Evolutionary conservation across 2,888 invertebrate species (phyloP).

Genomic region (Rotaria macrura): DNA sequence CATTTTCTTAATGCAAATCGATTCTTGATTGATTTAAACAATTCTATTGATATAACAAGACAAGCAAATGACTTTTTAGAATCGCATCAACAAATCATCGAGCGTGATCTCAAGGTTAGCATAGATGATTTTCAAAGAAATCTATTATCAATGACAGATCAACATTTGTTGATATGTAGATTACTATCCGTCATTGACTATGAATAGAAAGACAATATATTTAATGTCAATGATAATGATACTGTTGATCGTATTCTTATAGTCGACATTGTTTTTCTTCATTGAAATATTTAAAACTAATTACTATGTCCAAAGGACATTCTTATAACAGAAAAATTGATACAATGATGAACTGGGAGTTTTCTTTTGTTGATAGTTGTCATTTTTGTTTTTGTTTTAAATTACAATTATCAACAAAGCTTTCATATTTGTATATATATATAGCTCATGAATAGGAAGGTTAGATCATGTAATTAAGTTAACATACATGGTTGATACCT

Average conservation of each 20-base stretch:
- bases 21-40: neutral
- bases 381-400: too few relatives aligned
- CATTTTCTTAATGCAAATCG: neutral
- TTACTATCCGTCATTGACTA: neutral
- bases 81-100: neutral
- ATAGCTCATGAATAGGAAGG: too few relatives aligned
- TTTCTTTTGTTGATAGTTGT: too few relatives aligned
- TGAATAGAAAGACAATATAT: neutral
- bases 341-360: too few relatives aligned
- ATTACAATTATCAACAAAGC: too few relatives aligned
- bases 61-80: slow-evolving; percentile 20
- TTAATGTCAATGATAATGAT: neutral
- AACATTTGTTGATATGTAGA: neutral
- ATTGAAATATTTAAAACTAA: neutral
- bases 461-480: neutral
- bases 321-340: neutral
- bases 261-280: neutral
- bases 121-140: neutral
- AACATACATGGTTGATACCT: neutral
- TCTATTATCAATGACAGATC: neutral
- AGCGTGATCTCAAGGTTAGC: neutral
- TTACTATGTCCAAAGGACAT: neutral
- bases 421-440: too few relatives aligned
- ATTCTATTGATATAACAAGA: neutral
- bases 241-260: neutral